Evolutionary conservation across 2,888 invertebrate species (phyloP).

Genomic region (Drosophila formosana): DNA sequence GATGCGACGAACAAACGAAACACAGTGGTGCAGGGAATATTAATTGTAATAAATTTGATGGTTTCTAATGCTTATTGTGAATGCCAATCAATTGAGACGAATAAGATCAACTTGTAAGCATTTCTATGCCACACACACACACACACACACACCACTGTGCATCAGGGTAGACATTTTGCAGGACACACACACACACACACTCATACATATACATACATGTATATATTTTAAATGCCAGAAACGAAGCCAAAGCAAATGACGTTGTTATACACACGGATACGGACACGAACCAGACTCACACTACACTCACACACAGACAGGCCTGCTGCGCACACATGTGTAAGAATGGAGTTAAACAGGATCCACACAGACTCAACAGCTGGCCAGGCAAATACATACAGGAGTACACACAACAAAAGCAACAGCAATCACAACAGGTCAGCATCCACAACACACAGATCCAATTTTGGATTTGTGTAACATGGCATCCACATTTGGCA

Average conservation of each 20-base stretch:
- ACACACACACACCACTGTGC: constrained; percentile 40
- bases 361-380: constrained; percentile 63
- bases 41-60: constrained; percentile 6
- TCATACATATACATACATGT: background rate
- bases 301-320: constrained; percentile 25
- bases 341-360: constrained; percentile 48
- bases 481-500: constrained; percentile 54
- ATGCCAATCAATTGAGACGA: background rate
- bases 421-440: constrained; percentile 60
- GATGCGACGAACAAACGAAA: constrained; percentile 16
- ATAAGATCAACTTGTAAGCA: background rate
- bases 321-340: constrained; percentile 11
- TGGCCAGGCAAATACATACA: constrained; percentile 44
- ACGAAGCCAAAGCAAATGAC: constrained; percentile 69
- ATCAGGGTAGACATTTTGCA: constrained; percentile 65
- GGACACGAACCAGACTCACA: background rate
- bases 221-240: constrained; percentile 22
- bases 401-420: constrained; percentile 41
- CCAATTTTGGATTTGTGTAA: constrained; percentile 9
- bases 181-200: constrained; percentile 37
- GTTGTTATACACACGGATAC: constrained; percentile 48
- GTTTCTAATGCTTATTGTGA: background rate
- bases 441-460: constrained; percentile 64
- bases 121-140: background rate
- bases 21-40: constrained; percentile 39